phyloP scores from a whole-genome alignment of 1,140 invertebrate genomes.

The Aricia agestis region DNA sequence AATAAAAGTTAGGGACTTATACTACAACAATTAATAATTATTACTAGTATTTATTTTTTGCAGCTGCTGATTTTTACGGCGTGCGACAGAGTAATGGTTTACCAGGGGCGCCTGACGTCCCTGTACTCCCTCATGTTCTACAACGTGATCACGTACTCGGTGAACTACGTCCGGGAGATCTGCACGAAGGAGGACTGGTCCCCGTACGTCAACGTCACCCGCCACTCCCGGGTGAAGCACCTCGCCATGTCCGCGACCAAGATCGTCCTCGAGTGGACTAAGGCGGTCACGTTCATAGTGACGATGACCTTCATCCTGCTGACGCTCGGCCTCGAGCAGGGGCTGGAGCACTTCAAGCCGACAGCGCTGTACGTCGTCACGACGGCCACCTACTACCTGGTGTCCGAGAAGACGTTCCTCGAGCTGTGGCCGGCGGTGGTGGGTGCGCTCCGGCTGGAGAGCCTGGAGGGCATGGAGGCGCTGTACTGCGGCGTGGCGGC shows the following conservation, averaged over 20 bases:
- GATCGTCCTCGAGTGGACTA: conserved; percentile 88
- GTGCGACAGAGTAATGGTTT: conserved; percentile 80
- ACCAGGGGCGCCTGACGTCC: conserved; percentile 79
- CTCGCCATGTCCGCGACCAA: conserved; percentile 89
- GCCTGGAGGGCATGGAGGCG: conserved; percentile 81
- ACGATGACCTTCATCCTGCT: conserved; percentile 87
- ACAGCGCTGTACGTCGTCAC: conserved; percentile 79
- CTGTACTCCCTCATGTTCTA: conserved; percentile 89
- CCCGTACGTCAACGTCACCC: conserved; percentile 83
- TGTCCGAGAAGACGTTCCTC: conserved; percentile 84
- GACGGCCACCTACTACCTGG: conserved; percentile 83
- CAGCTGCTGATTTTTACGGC: conserved; percentile 84
- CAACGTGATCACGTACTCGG: conserved; percentile 86
- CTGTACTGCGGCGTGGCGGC: conserved; percentile 82
- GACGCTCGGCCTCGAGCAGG: conserved; percentile 85
- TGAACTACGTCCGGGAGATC: conserved; percentile 84
- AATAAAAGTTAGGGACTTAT: too few species aligned
- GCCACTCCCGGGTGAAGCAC: conserved; percentile 84
- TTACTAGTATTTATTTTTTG: too few species aligned
- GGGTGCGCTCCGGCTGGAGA: conserved; percentile 77
- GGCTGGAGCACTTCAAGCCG: conserved; percentile 84
- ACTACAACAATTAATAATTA: too few species aligned
- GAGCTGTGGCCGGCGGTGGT: conserved; percentile 79
- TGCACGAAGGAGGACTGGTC: conserved; percentile 86
- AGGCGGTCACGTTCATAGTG: conserved; percentile 87